Evolutionary conservation across 2,888 invertebrate species (phyloP).

Genomic region (Hyppa rectilinea): DNA sequence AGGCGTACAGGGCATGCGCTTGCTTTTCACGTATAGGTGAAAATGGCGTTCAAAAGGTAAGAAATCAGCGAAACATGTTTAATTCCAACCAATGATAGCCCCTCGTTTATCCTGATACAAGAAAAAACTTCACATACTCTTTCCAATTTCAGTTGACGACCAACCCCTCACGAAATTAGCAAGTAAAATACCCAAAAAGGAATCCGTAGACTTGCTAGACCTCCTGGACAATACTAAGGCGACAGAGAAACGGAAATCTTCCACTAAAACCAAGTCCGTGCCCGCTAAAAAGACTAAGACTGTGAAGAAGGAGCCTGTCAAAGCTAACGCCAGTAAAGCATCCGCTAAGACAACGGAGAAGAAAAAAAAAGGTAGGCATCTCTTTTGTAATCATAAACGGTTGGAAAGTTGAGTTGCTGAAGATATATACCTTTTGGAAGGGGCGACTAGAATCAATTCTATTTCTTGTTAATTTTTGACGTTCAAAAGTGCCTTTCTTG

Average conservation of each 20-base stretch:
- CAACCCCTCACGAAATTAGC: slow-evolving; percentile 84
- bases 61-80: not conserved
- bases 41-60: too few species aligned
- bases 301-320: slow-evolving; percentile 74
- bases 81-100: not conserved
- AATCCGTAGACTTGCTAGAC: slow-evolving; percentile 79
- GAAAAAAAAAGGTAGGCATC: slow-evolving; percentile 88
- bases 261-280: slow-evolving; percentile 75
- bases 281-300: slow-evolving; percentile 79
- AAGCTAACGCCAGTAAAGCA: slow-evolving; percentile 79
- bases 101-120: not conserved
- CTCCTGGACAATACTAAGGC: slow-evolving; percentile 79
- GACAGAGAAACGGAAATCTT: slow-evolving; percentile 81
- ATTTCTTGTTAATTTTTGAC: too few species aligned
- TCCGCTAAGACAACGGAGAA: slow-evolving; percentile 77
- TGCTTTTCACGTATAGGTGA: too few species aligned
- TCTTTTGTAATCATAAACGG: slow-evolving; percentile 26
- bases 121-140: not conserved
- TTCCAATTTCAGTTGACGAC: slow-evolving; percentile 81
- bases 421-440: too few species aligned
- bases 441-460: too few species aligned
- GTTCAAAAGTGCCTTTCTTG: too few species aligned
- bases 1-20: too few species aligned
- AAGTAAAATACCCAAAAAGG: slow-evolving; percentile 84
- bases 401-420: slow-evolving; percentile 71